A percentile compares a stretch with the other conserved stretches of the same genome.
These are phyloP conservation scores for Eulemur rubriventer DNA, from an alignment of 2,797 vertebrate species.

Conservation along the genomic window DNA sequence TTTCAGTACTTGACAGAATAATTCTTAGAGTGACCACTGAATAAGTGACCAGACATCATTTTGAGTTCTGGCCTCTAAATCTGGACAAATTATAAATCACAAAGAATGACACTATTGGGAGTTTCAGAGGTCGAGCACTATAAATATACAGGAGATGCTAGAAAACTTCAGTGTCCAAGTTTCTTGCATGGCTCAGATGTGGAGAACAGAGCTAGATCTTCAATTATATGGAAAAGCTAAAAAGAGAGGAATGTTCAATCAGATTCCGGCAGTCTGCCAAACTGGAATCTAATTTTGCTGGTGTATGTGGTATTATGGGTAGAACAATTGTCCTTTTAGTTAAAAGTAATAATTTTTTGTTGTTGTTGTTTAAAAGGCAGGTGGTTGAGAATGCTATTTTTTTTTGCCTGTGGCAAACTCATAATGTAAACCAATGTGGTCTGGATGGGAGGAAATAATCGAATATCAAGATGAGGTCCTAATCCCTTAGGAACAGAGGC, in stretches of 20 bases:
- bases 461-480: neutral
- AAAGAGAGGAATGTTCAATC: neutral
- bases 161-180: neutral
- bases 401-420: conserved; percentile 33
- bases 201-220: neutral
- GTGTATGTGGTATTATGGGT: neutral
- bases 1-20: neutral
- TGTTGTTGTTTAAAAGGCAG: conserved; percentile 35
- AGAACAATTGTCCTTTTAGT: conserved; percentile 46
- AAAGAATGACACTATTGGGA: neutral
- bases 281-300: neutral
- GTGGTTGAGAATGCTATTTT: conserved; percentile 21
- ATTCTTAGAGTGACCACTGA: neutral
- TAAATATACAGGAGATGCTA: neutral
- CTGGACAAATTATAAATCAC: neutral
- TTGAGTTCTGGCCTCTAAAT: neutral
- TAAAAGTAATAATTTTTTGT: conserved; percentile 22
- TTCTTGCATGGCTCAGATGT: neutral
- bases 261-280: neutral
- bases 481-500: neutral
- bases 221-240: neutral
- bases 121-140: neutral
- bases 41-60: neutral
- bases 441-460: conserved; percentile 39
- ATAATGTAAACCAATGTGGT: conserved; percentile 46